Evolutionary conservation across 2,888 invertebrate species (phyloP), one percentile per base, ranked within the genome.

Genomic region (Agrochola lychnidis): DNA sequence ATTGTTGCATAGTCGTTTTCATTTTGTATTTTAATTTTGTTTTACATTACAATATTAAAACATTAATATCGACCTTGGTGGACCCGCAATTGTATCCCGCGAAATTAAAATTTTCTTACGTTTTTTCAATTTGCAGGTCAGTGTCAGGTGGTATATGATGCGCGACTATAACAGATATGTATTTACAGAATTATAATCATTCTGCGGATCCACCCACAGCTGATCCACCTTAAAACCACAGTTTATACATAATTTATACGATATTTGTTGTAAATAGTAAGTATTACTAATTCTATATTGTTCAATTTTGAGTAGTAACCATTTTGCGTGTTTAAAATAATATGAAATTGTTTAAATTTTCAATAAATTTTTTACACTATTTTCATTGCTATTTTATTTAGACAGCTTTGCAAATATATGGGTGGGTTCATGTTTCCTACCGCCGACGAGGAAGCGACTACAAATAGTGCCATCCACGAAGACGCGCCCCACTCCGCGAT

Each of bases 341-440:
- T 57, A 77, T 61, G 59, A 51, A 75, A 72, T 51, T 84, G 85
- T 84, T 84, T 64, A 70, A 81, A 85, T 73, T 78, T 61, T 73
- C 70, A 83, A 85, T 82, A 83, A 81, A 59, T 78, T 19, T 64
- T 84, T 57, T 83, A 83, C 78, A 83, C 63, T 48, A 84, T 71
- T 81, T 64, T 30, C 0, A 36, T 48, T 53, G 14, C 6, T 14
- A 25, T 59, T 59, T 59, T 59, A 59, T 14, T 59, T 25, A 0
- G 12, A 25, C 6, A n/a, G 0, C 4, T 56, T 56, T 10, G 9
- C n/a, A n/a, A 10, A 51, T 19, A 10, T 42, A 10, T 1, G 10
- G 2, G 10, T 48, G 51, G 19, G 51, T 19, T 51, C 19, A 36
- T 12, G 22, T 36, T 62, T 14, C 6, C 25, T 6, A 14, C 7